A percentile compares a stretch with the other conserved stretches of the same genome.
phyloP scores from a whole-genome alignment of 2,797 vertebrate species.

The Valencia hispanica region DNA sequence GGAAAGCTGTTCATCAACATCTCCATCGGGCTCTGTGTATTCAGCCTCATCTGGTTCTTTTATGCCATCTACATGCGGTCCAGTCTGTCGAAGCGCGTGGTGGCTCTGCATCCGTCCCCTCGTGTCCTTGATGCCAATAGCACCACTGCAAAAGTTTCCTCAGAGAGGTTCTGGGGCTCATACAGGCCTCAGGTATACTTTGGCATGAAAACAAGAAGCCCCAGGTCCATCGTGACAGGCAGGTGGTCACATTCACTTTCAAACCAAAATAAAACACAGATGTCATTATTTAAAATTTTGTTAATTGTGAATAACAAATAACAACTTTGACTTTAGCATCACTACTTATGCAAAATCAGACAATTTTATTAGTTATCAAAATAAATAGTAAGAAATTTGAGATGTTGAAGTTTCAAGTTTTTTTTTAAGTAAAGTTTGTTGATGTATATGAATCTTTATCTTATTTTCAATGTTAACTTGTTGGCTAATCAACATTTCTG shows the following conservation, averaged over 20 bases:
- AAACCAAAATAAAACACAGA: neutral
- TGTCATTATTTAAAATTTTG: neutral
- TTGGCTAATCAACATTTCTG: neutral
- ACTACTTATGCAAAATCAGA: neutral
- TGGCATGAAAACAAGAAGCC: conserved; percentile 95
- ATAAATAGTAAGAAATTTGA: neutral
- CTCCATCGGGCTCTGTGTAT: conserved; percentile 84
- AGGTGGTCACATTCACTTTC: conserved; percentile 10
- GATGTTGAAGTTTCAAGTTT: neutral
- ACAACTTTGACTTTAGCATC: neutral
- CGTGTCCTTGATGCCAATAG: conserved; percentile 79
- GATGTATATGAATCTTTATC: neutral
- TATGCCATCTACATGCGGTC: conserved; percentile 84
- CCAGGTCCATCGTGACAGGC: conserved; percentile 87
- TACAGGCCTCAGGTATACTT: conserved; percentile 96
- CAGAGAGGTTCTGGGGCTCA: conserved; percentile 90
- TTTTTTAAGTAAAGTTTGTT: neutral
- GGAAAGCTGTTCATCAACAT: conserved; percentile 86
- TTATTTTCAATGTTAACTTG: neutral
- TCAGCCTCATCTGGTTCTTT: conserved; percentile 86
- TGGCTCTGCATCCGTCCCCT: conserved; percentile 84
- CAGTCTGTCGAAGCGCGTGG: conserved; percentile 79
- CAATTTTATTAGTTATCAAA: neutral
- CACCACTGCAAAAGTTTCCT: conserved; percentile 79
- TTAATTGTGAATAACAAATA: neutral